Evolutionary conservation across 2,888 invertebrate species (phyloP).

Genomic region (Diaprepes abbreviatus): DNA sequence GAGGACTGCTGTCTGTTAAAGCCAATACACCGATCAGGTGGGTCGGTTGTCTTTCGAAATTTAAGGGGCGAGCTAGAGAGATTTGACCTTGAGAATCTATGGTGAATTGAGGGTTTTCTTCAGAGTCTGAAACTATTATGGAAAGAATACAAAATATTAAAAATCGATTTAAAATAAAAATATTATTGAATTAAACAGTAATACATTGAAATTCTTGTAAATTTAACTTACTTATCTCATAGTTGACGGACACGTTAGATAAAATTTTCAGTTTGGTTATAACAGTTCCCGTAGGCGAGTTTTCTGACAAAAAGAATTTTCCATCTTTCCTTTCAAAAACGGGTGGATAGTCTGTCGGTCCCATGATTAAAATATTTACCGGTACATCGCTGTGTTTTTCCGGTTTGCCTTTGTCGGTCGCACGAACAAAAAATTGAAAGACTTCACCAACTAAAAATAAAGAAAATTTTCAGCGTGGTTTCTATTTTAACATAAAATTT

Average conservation of each 20-base stretch:
- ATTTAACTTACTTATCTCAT: slow-evolving; percentile 70
- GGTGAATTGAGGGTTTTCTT: slow-evolving; percentile 76
- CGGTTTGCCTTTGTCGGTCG: slow-evolving; percentile 83
- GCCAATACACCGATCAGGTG: slow-evolving; percentile 81
- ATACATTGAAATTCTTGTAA: too few relatives aligned
- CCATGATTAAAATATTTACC: slow-evolving; percentile 84
- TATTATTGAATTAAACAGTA: neutral
- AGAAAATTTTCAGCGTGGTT: slow-evolving; percentile 3
- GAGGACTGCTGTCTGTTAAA: slow-evolving; percentile 80
- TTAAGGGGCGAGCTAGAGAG: slow-evolving; percentile 79
- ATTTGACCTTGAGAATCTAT: slow-evolving; percentile 82
- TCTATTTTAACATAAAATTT: too few relatives aligned
- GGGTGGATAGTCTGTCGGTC: slow-evolving; percentile 78
- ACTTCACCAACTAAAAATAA: slow-evolving; percentile 77
- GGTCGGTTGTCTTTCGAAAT: slow-evolving; percentile 79
- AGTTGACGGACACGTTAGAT: slow-evolving; percentile 75
- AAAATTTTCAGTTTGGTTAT: slow-evolving; percentile 78
- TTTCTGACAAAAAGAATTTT: slow-evolving; percentile 86
- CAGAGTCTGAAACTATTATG: slow-evolving; percentile 73
- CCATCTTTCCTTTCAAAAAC: slow-evolving; percentile 80
- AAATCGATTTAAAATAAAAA: slow-evolving; percentile 3
- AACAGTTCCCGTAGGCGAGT: slow-evolving; percentile 77
- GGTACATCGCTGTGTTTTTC: slow-evolving; percentile 87
- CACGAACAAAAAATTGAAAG: slow-evolving; percentile 91
- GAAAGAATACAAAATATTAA: too few relatives aligned